Percentiles rank a stretch among this genome's conserved stretches.
phyloP scores from a whole-genome alignment of 2,888 invertebrate species.

The Eupithecia dodoneata region DNA sequence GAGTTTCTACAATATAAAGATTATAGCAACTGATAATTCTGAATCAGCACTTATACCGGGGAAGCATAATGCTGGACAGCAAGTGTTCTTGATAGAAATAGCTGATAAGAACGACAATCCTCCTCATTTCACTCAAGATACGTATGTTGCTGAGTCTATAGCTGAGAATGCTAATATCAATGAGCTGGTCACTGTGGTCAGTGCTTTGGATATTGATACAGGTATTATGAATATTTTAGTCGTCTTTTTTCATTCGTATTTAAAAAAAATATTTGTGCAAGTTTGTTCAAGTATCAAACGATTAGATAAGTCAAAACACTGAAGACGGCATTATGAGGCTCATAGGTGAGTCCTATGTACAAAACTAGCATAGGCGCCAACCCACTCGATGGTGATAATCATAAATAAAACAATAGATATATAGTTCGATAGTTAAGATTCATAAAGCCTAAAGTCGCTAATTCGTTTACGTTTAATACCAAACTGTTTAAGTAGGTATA shows the following conservation, averaged over 20 bases:
- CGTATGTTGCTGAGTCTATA: constrained; percentile 89
- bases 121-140: constrained; percentile 92
- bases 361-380: too few relatives aligned
- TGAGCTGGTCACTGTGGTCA: constrained; percentile 93
- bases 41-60: constrained; percentile 89
- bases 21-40: constrained; percentile 95
- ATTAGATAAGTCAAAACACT: background rate
- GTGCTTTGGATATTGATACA: constrained; percentile 94
- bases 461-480: too few relatives aligned
- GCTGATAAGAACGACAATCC: constrained; percentile 98
- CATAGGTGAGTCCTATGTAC: too few relatives aligned
- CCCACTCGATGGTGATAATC: too few relatives aligned
- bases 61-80: constrained; percentile 90
- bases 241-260: background rate
- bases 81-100: constrained; percentile 94
- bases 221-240: constrained; percentile 63
- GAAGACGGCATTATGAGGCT: too few relatives aligned
- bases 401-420: too few relatives aligned
- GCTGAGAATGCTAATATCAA: constrained; percentile 94
- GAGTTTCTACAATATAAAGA: constrained; percentile 94
- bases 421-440: too few relatives aligned
- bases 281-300: background rate
- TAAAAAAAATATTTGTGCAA: background rate
- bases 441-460: too few relatives aligned
- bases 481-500: too few relatives aligned